A percentile compares a stretch with the other conserved stretches of the same genome.
These are phyloP conservation scores for Indicator maculatus DNA, from an alignment of 2,113 vertebrate species.

Conservation along the genomic window DNA sequence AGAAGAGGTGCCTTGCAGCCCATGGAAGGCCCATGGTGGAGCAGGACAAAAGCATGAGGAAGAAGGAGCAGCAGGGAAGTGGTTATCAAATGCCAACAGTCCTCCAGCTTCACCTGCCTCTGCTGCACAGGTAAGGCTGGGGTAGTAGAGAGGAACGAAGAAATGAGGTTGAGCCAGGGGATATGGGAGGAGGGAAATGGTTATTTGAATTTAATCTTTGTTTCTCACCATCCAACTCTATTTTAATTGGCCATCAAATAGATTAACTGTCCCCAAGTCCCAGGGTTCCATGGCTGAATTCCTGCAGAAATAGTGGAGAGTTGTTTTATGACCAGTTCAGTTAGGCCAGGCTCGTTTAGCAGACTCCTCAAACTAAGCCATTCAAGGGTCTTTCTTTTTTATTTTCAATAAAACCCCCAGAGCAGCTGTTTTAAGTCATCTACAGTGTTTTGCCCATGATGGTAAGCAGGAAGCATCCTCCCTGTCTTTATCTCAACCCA, in stretches of 20 bases:
- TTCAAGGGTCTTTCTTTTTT: background rate
- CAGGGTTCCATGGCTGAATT: background rate
- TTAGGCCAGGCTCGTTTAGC: constrained; percentile 18
- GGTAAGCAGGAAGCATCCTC: background rate
- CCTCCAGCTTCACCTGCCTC: background rate
- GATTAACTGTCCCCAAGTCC: background rate
- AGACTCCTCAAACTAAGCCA: constrained; percentile 11
- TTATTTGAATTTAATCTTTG: background rate
- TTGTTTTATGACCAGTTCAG: constrained; percentile 27
- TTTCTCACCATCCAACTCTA: background rate
- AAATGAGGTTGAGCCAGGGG: background rate
- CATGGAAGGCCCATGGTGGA: background rate
- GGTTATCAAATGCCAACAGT: background rate
- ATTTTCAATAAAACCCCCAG: background rate
- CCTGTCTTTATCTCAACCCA: background rate
- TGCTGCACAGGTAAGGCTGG: background rate
- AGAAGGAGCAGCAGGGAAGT: background rate
- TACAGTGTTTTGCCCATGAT: background rate
- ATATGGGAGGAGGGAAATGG: background rate
- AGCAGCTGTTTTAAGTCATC: constrained; percentile 29
- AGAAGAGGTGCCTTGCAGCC: background rate
- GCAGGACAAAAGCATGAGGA: background rate
- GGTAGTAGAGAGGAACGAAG: background rate
- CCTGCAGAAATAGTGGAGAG: background rate
- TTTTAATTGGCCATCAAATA: background rate